Percentiles rank a stretch among this genome's conserved stretches.
Evolutionary conservation across 2,797 vertebrate genomes (phyloP).

Genomic region (Onychomys leucogaster): DNA sequence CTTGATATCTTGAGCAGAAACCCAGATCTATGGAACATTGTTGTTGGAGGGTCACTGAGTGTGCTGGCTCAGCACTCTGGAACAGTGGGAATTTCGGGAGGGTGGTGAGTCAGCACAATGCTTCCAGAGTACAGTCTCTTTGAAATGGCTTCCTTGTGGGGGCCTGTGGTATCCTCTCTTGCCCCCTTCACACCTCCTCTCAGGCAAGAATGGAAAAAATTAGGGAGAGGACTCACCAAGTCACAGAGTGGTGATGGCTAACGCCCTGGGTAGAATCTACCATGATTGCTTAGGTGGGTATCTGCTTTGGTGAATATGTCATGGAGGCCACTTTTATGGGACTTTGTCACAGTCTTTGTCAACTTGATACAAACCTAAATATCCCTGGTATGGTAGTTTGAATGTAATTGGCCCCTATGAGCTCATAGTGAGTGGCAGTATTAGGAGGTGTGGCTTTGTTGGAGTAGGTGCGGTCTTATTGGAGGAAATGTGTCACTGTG

Average conservation of each 20-base stretch:
- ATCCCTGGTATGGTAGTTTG: not conserved
- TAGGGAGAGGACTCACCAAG: not conserved
- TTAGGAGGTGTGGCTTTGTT: not conserved
- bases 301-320: not conserved
- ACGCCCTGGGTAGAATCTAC: not conserved
- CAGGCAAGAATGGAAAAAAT: not conserved
- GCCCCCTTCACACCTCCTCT: not conserved
- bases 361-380: not conserved
- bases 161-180: not conserved
- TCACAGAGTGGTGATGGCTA: rapidly evolving
- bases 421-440: not conserved
- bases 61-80: not conserved
- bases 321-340: not conserved
- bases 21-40: not conserved
- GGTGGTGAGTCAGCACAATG: not conserved
- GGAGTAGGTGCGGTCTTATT: not conserved
- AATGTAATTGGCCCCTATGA: not conserved
- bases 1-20: slow-evolving; percentile 17
- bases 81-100: not conserved
- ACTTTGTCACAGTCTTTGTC: not conserved
- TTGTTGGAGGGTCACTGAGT: not conserved
- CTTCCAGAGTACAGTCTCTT: not conserved
- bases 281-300: not conserved
- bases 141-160: not conserved
- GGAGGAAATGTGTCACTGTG: not conserved